phyloP scores from a whole-genome alignment of 2,113 vertebrate genomes.

The Lepisosteus oculatus region DNA sequence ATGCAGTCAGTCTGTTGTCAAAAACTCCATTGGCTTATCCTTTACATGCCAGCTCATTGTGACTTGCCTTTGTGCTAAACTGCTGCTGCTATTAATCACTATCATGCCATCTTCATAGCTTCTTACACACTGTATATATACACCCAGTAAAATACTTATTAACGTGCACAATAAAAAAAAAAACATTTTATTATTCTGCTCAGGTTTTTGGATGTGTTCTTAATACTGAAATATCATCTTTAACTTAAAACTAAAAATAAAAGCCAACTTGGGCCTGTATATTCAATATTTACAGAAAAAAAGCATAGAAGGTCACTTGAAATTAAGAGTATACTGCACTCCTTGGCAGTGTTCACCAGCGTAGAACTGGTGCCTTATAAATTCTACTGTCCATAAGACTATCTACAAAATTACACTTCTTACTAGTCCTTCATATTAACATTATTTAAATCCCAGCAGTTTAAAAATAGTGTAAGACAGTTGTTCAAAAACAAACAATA shows the following conservation, averaged over 20 bases:
- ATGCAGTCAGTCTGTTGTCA: too few species aligned
- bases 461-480: slow-evolving; percentile 56
- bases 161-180: not conserved
- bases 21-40: too few species aligned
- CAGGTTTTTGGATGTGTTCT: not conserved
- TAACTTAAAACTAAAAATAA: slow-evolving; percentile 35
- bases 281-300: slow-evolving; percentile 64
- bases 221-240: slow-evolving; percentile 43
- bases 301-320: slow-evolving; percentile 73
- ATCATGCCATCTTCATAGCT: too few species aligned
- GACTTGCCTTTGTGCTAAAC: too few species aligned
- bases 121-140: not conserved
- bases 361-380: slow-evolving; percentile 53
- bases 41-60: too few species aligned
- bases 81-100: too few species aligned
- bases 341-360: slow-evolving; percentile 58
- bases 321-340: slow-evolving; percentile 60
- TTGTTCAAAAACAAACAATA: slow-evolving; percentile 31
- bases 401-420: slow-evolving; percentile 62
- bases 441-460: slow-evolving; percentile 39
- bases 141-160: not conserved
- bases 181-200: too few species aligned
- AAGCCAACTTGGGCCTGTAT: slow-evolving; percentile 60
- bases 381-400: slow-evolving; percentile 53
- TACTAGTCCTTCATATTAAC: slow-evolving; percentile 41